phyloP scores from a whole-genome alignment of 2,797 vertebrate genomes.

The Lagocephalus sceleratus region DNA sequence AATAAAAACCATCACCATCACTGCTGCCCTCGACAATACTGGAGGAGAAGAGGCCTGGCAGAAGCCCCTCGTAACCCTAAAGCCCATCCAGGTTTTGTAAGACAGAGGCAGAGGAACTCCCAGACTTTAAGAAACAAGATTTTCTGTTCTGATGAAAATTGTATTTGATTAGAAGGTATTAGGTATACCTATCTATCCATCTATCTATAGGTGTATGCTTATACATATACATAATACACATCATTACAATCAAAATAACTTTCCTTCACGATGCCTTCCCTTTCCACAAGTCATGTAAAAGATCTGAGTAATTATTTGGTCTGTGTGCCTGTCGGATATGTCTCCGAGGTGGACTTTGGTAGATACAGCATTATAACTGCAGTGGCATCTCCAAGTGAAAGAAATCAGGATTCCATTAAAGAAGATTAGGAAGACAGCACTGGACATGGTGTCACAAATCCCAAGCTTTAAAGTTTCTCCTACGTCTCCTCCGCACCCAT shows the following conservation, averaged over 20 bases:
- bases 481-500: constrained; percentile 39
- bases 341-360: constrained; percentile 36
- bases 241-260: constrained; percentile 2
- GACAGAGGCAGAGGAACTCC: too few relatives aligned
- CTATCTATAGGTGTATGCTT: too few relatives aligned
- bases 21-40: too few relatives aligned
- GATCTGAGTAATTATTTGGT: constrained; percentile 11
- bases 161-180: too few relatives aligned
- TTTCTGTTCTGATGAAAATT: too few relatives aligned
- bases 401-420: constrained; percentile 69
- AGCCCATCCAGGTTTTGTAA: too few relatives aligned
- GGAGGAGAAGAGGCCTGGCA: too few relatives aligned
- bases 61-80: too few relatives aligned
- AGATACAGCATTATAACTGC: constrained; percentile 22
- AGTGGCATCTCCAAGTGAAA: constrained; percentile 61
- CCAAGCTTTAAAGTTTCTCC: constrained; percentile 55
- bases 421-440: constrained; percentile 58
- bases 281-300: constrained; percentile 8
- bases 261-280: neutral
- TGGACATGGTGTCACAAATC: constrained; percentile 69
- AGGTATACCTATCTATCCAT: too few relatives aligned
- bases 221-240: neutral
- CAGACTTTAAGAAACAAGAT: too few relatives aligned
- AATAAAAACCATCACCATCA: too few relatives aligned
- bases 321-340: constrained; percentile 26